Conservation (phyloP, 2,113 vertebrate species). For the Charina bottae region DNA sequence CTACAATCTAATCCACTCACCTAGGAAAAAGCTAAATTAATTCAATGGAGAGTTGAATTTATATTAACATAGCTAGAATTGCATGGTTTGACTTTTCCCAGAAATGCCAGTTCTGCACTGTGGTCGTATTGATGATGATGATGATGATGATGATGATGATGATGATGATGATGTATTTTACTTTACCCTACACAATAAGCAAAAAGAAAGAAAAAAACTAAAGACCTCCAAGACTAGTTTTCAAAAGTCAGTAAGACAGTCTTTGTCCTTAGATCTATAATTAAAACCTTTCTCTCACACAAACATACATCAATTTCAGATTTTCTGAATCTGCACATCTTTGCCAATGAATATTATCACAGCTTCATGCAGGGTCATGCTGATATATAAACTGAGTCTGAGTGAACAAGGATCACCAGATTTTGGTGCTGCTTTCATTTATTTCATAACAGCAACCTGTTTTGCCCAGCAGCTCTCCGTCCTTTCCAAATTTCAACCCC, state of each 20-base stretch:
- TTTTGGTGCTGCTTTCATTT: neutral
- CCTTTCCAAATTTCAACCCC: neutral
- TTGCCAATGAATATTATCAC: neutral
- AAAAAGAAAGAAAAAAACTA: neutral
- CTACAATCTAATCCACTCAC: neutral
- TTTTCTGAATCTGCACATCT: neutral
- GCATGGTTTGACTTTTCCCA: neutral
- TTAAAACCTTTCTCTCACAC: neutral
- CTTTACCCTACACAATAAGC: neutral
- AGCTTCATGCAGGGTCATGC: neutral
- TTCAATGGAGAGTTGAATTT: neutral
- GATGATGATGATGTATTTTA: no score
- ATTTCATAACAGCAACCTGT: neutral
- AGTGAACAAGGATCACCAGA: neutral
- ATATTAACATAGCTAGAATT: neutral
- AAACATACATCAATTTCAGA: neutral
- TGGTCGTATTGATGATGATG: no score
- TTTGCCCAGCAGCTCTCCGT: neutral
- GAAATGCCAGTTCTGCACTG: neutral
- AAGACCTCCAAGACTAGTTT: no score
- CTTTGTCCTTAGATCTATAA: neutral
- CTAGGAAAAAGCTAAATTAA: neutral
- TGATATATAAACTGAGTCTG: neutral
- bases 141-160: no score
- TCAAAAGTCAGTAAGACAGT: neutral